phyloP scores from a whole-genome alignment of 2,888 invertebrate species.

The Zhengitettix transpicula region DNA sequence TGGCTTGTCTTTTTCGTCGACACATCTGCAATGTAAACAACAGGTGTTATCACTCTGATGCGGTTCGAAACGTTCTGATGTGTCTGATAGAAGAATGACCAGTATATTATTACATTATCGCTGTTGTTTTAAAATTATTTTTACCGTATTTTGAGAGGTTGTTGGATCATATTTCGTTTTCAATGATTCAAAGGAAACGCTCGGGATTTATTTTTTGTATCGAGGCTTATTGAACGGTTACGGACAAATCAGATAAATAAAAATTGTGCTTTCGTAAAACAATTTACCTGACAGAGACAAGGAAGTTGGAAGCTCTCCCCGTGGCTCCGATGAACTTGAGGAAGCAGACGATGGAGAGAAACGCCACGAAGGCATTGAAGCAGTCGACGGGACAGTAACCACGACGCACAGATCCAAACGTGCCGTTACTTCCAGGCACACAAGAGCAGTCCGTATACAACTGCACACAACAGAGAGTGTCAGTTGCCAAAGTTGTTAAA shows the following conservation, averaged over 20 bases:
- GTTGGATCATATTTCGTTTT: too few species aligned
- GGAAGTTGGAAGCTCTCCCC: constrained; percentile 41
- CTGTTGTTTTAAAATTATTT: too few species aligned
- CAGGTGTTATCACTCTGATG: neutral
- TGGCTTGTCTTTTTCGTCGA: constrained; percentile 54
- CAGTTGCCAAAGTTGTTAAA: too few species aligned
- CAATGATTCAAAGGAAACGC: too few species aligned
- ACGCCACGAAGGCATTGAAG: constrained; percentile 33
- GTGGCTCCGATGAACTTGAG: constrained; percentile 42
- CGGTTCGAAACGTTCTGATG: too few species aligned
- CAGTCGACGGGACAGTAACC: constrained; percentile 41
- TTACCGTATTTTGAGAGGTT: too few species aligned
- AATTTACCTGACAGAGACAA: constrained; percentile 37
- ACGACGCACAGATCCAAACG: constrained; percentile 25
- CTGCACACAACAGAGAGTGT: neutral
- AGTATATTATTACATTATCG: too few species aligned
- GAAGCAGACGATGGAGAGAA: constrained; percentile 34
- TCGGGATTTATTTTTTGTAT: too few species aligned
- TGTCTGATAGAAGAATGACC: too few species aligned
- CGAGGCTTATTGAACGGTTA: too few species aligned
- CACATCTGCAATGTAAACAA: constrained; percentile 33
- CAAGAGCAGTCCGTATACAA: constrained; percentile 34
- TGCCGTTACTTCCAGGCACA: constrained; percentile 17
- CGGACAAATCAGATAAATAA: too few species aligned
- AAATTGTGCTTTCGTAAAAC: too few species aligned